Percentiles rank a stretch among this genome's conserved stretches.
phyloP scores from a whole-genome alignment of 2,888 invertebrate genomes.

The Isoperla grammatica region DNA sequence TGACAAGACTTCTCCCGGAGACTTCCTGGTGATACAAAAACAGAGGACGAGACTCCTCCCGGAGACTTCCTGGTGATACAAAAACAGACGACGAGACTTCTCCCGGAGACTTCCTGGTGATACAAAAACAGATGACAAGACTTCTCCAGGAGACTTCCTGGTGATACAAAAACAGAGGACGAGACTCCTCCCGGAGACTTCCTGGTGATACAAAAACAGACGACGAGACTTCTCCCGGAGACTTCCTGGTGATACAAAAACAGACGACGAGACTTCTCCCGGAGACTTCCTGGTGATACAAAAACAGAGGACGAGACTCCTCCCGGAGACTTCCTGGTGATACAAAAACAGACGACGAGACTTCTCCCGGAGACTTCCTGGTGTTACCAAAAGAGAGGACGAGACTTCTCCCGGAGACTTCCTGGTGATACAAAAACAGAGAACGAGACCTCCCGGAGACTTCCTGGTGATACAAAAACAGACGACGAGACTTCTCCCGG shows the following conservation, averaged over 20 bases:
- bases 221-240: slow-evolving; percentile 6
- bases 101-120: not conserved
- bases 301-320: not conserved
- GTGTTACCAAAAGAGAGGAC: too few species aligned
- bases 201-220: not conserved
- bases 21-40: not conserved
- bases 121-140: not conserved
- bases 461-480: too few species aligned
- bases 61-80: not conserved
- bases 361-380: slow-evolving; percentile 5
- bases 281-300: not conserved
- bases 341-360: not conserved
- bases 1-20: slow-evolving; percentile 7
- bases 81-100: too few species aligned
- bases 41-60: slow-evolving; percentile 4
- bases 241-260: too few species aligned
- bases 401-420: slow-evolving; percentile 4
- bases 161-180: not conserved
- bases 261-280: slow-evolving; percentile 12
- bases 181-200: slow-evolving; percentile 3
- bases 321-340: not conserved
- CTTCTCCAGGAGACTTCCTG: not conserved
- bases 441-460: slow-evolving; percentile 5
- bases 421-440: not conserved
- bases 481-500: slow-evolving; percentile 8